Evolutionary conservation across 2,888 invertebrate genomes (phyloP).

Genomic region (Fissipunctia ypsillon): DNA sequence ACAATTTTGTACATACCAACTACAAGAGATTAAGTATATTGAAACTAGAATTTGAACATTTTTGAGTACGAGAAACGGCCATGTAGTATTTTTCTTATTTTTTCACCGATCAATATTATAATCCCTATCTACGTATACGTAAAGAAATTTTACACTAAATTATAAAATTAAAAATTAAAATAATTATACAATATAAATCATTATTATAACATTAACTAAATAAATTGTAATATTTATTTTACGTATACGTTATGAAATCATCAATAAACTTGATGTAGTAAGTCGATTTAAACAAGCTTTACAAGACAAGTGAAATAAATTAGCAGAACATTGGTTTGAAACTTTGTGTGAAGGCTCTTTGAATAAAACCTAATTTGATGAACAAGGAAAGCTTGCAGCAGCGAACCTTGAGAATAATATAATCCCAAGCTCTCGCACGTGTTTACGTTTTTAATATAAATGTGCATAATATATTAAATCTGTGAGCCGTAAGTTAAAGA

Average conservation of each 20-base stretch:
- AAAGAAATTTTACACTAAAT: no score
- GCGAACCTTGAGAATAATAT: constrained; percentile 2
- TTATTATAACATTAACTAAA: no score
- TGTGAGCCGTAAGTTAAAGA: neutral
- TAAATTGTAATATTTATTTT: no score
- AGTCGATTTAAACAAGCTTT: neutral
- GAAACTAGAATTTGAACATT: neutral
- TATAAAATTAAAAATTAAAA: no score
- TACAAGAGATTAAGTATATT: neutral
- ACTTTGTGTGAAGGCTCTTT: neutral
- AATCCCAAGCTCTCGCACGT: neutral
- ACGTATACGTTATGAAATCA: neutral
- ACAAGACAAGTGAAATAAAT: constrained; percentile 5
- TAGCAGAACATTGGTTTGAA: neutral
- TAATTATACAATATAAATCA: no score
- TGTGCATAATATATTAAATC: constrained; percentile 29
- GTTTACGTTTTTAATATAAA: constrained; percentile 20
- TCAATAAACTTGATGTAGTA: neutral
- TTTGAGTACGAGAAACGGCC: neutral
- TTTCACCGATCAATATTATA: neutral
- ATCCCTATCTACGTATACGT: no score
- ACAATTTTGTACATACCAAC: neutral
- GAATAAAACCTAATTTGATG: constrained; percentile 7
- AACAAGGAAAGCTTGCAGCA: constrained; percentile 2
- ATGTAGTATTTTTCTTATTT: neutral